A percentile compares a stretch with the other conserved stretches of the same genome.
Conservation (phyloP, 2,113 vertebrate genomes). For the Cavia porcellus region DNA sequence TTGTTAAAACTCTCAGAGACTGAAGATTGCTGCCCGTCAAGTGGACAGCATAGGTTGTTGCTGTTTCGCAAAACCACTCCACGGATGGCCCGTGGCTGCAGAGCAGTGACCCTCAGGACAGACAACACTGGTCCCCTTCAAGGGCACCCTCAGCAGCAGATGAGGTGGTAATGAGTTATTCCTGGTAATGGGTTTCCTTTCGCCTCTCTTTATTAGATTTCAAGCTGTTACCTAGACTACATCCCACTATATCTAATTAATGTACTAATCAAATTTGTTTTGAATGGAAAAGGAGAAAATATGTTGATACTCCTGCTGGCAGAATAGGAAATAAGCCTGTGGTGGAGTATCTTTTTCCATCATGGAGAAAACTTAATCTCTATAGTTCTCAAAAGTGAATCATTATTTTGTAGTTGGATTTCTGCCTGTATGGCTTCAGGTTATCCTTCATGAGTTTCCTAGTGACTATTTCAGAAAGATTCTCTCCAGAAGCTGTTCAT, state of each 20-base stretch:
- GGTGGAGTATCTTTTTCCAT: slow-evolving; percentile 74
- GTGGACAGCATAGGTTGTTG: slow-evolving; percentile 68
- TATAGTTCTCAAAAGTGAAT: slow-evolving; percentile 77
- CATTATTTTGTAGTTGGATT: slow-evolving; percentile 72
- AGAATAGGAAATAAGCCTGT: slow-evolving; percentile 56
- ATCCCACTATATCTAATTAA: slow-evolving; percentile 84
- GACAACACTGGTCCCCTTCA: slow-evolving; percentile 71
- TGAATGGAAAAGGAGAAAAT: background rate
- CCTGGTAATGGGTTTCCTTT: slow-evolving; percentile 91
- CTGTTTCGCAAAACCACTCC: slow-evolving; percentile 79
- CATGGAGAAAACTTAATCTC: slow-evolving; percentile 74
- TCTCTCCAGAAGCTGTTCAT: slow-evolving; percentile 82
- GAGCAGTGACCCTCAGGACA: slow-evolving; percentile 87
- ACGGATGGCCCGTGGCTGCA: slow-evolving; percentile 76
- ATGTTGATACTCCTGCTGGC: background rate
- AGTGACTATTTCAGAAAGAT: slow-evolving; percentile 80
- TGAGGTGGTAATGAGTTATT: slow-evolving; percentile 92
- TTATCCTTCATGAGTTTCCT: slow-evolving; percentile 82
- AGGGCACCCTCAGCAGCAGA: slow-evolving; percentile 89
- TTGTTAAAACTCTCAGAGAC: slow-evolving; percentile 65
- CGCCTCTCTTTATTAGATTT: slow-evolving; percentile 91
- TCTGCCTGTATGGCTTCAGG: slow-evolving; percentile 78
- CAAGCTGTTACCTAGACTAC: slow-evolving; percentile 88
- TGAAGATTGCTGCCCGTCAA: slow-evolving; percentile 18
- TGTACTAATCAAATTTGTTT: slow-evolving; percentile 86